Evolutionary conservation across 2,888 invertebrate species (phyloP).

Genomic region (Nasonovia ribisnigri): DNA sequence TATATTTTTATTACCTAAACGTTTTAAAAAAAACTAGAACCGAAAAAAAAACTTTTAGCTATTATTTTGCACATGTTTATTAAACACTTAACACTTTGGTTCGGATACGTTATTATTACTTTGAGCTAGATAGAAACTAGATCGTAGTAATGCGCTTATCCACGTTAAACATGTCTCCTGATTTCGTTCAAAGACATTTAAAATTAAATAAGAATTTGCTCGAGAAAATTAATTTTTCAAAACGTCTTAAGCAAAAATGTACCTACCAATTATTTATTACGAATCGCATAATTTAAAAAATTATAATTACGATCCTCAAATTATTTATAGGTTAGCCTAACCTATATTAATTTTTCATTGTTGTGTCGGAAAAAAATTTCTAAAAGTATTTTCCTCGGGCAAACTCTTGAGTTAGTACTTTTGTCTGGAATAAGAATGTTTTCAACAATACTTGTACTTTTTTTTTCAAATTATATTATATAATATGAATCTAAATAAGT

Average conservation of each 20-base stretch:
- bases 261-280: not conserved
- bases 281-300: not conserved
- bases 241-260: not conserved
- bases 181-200: conserved; percentile 27
- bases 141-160: conserved; percentile 39
- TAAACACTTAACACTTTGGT: not conserved
- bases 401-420: conserved; percentile 41
- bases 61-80: conserved; percentile 35
- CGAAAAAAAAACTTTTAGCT: not conserved
- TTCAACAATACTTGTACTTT: conserved; percentile 3
- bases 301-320: conserved; percentile 1
- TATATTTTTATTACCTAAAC: not conserved
- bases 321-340: no score
- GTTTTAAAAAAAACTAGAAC: not conserved
- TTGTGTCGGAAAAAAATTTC: not conserved
- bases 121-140: conserved; percentile 41
- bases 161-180: not conserved
- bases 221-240: conserved; percentile 3
- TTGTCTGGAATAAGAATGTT: conserved; percentile 49
- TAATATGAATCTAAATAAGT: not conserved
- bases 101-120: not conserved
- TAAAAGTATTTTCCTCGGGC: conserved; percentile 23
- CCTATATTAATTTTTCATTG: conserved; percentile 17
- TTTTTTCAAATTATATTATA: conserved; percentile 5
- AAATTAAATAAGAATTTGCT: conserved; percentile 24